Conservation (phyloP, 2,888 invertebrate genomes). For the Lordiphosa fenestrarum region DNA sequence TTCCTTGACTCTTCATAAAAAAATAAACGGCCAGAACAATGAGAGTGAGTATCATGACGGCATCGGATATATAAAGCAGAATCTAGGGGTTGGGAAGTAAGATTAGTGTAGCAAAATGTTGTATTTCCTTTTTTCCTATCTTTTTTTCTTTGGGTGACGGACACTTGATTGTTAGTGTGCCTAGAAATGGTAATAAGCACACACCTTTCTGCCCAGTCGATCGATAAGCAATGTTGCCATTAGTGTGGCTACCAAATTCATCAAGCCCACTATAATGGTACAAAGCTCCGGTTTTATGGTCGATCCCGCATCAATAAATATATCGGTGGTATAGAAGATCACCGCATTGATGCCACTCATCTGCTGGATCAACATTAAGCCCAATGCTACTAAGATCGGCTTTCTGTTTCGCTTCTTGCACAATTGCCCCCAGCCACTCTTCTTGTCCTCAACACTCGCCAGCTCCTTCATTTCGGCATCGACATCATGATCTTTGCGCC, state of each 20-base stretch:
- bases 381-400: conserved; percentile 85
- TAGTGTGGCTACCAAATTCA: conserved; percentile 84
- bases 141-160: too few relatives aligned
- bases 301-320: conserved; percentile 82
- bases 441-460: conserved; percentile 56
- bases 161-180: too few relatives aligned
- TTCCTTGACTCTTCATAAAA: conserved; percentile 64
- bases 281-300: conserved; percentile 82
- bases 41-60: conserved; percentile 85
- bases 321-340: conserved; percentile 87
- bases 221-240: conserved; percentile 88
- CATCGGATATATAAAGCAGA: conserved; percentile 85
- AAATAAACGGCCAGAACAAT: conserved; percentile 86
- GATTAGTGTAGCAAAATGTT: too few relatives aligned
- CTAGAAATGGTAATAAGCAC: too few relatives aligned
- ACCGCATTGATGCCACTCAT: conserved; percentile 89
- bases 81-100: conserved; percentile 2
- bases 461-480: conserved; percentile 81
- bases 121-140: too few relatives aligned
- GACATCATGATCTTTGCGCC: conserved; percentile 85
- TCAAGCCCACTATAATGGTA: conserved; percentile 88
- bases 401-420: conserved; percentile 82
- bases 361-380: conserved; percentile 92
- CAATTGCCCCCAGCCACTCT: conserved; percentile 74
- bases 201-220: conserved; percentile 85